These are phyloP conservation scores for Zhengitettix transpicula DNA, from an alignment of 2,888 invertebrate species.

Conservation along the genomic window DNA sequence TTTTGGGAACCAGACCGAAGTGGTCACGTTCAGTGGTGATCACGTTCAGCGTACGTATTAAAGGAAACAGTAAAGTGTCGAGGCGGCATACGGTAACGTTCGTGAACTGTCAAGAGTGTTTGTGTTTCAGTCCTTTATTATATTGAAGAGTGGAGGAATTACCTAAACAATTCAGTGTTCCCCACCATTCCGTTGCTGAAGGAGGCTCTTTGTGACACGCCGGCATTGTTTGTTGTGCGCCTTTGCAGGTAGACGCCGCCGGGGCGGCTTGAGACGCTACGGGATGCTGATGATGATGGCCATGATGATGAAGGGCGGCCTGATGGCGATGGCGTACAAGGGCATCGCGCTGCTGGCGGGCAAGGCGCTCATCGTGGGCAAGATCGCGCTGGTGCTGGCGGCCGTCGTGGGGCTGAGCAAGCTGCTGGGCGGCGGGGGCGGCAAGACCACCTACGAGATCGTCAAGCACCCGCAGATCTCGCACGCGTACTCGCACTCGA, in stretches of 20 bases:
- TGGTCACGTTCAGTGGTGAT: too few relatives aligned
- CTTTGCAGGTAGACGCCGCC: background rate
- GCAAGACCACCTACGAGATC: conserved; percentile 71
- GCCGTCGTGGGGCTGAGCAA: conserved; percentile 12
- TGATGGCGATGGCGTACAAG: background rate
- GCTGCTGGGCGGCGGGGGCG: conserved; percentile 34
- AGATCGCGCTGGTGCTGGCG: conserved; percentile 13
- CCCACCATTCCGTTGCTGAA: too few relatives aligned
- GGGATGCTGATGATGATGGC: conserved; percentile 25
- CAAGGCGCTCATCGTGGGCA: conserved; percentile 13
- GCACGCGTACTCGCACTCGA: conserved; percentile 49
- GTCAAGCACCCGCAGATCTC: conserved; percentile 58
- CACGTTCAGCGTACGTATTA: too few relatives aligned
- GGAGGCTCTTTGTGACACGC: too few relatives aligned
- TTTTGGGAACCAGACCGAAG: too few relatives aligned
- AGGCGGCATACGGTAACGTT: too few relatives aligned
- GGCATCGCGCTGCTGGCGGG: conserved; percentile 39
- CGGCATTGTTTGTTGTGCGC: too few relatives aligned
- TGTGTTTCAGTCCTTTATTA: too few relatives aligned
- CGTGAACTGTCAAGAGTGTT: too few relatives aligned
- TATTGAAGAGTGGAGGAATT: too few relatives aligned
- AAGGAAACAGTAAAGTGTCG: too few relatives aligned
- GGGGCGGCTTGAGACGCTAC: background rate
- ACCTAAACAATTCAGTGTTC: too few relatives aligned
- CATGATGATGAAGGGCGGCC: conserved; percentile 29